Evolutionary conservation across 2,113 vertebrate species (phyloP), one percentile per base, ranked within the genome.

Genomic region (Neoarius graeffei): DNA sequence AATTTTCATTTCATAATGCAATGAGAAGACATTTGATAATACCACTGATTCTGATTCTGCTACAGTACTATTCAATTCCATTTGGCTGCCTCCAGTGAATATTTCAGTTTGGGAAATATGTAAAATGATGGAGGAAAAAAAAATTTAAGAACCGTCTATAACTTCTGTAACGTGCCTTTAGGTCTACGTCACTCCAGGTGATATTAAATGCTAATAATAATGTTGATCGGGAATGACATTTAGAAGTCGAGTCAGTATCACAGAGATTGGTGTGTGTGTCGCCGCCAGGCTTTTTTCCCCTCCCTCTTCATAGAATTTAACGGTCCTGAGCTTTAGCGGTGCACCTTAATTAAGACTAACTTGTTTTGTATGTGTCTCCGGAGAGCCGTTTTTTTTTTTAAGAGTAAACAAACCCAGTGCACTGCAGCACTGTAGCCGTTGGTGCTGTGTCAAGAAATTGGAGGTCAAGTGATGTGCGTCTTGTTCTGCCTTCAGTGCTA

Each of bases 401-500:
- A 10, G 8, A 17, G 59, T 86, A 88, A 88, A 80, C 81, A 79
- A 59, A 85, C 4, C 15, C 62, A 64, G 74, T 11, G 35, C 66
- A 71, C 52, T 80, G 88, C 73, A 87, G 25, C 8, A 48, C 69
- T 23, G 60, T 88, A 73, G 80, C 80, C 84, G 79, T 88, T 83
- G 83, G 62, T 71, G 83, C 62, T 54, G 57, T 74, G 82, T 85
- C 69, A 66, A 79, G 69, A 74, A 76, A 56, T 83, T 67, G 83
- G n/a, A 56, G 89, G 87, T 90, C 87, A 90, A 86, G 62, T n/a
- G 25, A 56, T 89, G 87, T 90, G n/a, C 77, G 23, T 20, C 7
- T 35, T 17, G 86, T n/a, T 85, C 69, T 80, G 57, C 86, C 85
- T 92, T 83, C 64, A 83, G 90, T 79, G 88, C 92, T 92, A 88